A percentile compares a stretch with the other conserved stretches of the same genome.
phyloP scores from a whole-genome alignment of 2,888 invertebrate species.

The Pollenia amentaria region DNA sequence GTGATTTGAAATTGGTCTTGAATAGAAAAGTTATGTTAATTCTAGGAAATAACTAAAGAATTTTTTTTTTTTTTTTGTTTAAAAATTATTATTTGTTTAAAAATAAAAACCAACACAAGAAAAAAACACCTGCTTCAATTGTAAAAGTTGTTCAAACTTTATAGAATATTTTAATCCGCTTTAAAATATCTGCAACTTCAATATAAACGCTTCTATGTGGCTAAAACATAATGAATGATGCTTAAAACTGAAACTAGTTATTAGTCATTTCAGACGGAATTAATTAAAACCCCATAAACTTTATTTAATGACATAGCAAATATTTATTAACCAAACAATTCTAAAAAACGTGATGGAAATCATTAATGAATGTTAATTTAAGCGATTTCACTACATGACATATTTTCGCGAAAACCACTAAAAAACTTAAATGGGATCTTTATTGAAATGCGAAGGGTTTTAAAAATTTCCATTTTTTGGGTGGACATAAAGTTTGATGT shows the following conservation, averaged over 20 bases:
- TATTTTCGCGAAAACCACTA: no score
- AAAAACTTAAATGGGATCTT: no score
- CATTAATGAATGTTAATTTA: no score
- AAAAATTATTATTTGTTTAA: background rate
- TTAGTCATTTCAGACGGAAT: conserved; percentile 5
- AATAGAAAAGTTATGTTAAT: background rate
- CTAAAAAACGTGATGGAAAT: conserved; percentile 1
- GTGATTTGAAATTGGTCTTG: background rate
- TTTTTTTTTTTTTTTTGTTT: background rate
- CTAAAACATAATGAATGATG: conserved; percentile 3
- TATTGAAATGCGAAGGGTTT: no score
- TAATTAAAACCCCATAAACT: background rate
- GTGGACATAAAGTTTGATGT: no score
- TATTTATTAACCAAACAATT: background rate
- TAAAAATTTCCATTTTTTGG: no score
- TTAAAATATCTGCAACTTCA: background rate
- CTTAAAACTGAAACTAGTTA: background rate
- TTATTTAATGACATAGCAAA: background rate
- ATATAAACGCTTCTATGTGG: background rate
- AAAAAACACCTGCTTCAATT: conserved; percentile 25
- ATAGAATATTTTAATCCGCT: background rate
- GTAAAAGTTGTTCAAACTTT: background rate
- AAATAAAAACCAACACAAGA: background rate
- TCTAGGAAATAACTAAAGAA: conserved; percentile 21
- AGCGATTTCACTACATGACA: no score